Base-by-base conservation (phyloP, 37 sponge, comb jelly and placozoan species). In the Crambe crambe region DNA sequence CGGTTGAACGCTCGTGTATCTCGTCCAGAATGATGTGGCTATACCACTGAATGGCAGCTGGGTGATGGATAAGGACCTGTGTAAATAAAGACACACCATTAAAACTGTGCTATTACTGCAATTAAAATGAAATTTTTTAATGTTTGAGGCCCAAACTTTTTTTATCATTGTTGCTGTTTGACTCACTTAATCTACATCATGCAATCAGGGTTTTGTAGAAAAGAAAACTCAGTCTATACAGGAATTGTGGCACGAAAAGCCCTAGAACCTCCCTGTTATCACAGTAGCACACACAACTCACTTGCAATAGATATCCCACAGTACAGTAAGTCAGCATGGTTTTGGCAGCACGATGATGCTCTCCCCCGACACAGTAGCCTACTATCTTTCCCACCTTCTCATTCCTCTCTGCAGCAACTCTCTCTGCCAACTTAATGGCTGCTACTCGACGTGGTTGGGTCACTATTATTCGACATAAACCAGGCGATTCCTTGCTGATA, bases 361-460 rank as follows among this genome's bases (percentile, higher is more conserved):
- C 79, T 44, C 92, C 92, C 56, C 88, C 88, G n/a, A 92, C 67
- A 27, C 85, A 63, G 66, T 77, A 92, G 17, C 92, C 92, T 23
- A 92, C 90, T 3, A 75, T 81, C 68, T 63, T 64, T n/a, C 85
- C 85, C 1, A 83, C 56, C 25, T 20, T 25, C 73, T 87, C 85
- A 0, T 68, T 29, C 40, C 83, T 69, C 73, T 84, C 80, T 5
- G 35, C 38, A 0, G 92, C 79, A 37, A 92, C 92, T 31, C 89
- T 43, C 37, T 87, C 76, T 2, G 92, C 92, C 23, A 92, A 72
- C 39, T 65, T 79, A 1, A 84, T 72, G 37, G 85, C 85, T 15
- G 89, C 92, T 29, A 92, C 78, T 36, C 92, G 63, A 73, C 92
- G 89, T 17, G 92, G 92, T 59, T 92, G 92, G 27, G 81, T 84